phyloP scores from a whole-genome alignment of 2,888 invertebrate species.

The Heliconius ethilla region DNA sequence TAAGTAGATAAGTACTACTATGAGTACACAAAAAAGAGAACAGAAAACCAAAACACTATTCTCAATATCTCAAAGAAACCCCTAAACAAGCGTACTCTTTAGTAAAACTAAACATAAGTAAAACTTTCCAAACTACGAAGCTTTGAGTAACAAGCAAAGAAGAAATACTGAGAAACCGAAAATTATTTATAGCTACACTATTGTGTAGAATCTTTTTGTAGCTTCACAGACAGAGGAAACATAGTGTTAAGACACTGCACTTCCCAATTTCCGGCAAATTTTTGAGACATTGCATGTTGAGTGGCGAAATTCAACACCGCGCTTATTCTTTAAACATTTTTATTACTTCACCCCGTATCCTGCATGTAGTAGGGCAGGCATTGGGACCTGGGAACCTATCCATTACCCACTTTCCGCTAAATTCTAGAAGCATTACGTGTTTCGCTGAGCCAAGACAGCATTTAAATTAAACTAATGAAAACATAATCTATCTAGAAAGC shows the following conservation, averaged over 20 bases:
- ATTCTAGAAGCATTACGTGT: not conserved
- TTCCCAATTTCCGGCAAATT: too few relatives aligned
- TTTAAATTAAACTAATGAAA: not conserved
- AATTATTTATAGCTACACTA: constrained; percentile 16
- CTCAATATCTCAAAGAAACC: constrained; percentile 25
- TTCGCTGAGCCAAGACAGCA: not conserved
- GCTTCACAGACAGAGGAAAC: not conserved
- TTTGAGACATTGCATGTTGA: too few relatives aligned
- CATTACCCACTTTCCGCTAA: not conserved
- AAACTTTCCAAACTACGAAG: constrained; percentile 26
- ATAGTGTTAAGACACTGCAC: not conserved
- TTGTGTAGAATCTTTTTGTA: not conserved
- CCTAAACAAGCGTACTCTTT: constrained; percentile 28
- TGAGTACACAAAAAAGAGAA: not conserved
- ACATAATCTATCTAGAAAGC: constrained; percentile 21
- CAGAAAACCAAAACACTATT: constrained; percentile 8
- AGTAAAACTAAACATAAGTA: constrained; percentile 18
- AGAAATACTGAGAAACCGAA: constrained; percentile 10
- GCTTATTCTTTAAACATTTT: too few relatives aligned
- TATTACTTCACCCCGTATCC: not conserved
- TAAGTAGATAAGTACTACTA: not conserved
- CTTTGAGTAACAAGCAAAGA: constrained; percentile 26
- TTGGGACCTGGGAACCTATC: not conserved
- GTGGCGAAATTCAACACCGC: not conserved
- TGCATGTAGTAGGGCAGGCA: not conserved